Conservation (phyloP, 2,888 invertebrate species). For the Eumacrocentrus americanus region DNA sequence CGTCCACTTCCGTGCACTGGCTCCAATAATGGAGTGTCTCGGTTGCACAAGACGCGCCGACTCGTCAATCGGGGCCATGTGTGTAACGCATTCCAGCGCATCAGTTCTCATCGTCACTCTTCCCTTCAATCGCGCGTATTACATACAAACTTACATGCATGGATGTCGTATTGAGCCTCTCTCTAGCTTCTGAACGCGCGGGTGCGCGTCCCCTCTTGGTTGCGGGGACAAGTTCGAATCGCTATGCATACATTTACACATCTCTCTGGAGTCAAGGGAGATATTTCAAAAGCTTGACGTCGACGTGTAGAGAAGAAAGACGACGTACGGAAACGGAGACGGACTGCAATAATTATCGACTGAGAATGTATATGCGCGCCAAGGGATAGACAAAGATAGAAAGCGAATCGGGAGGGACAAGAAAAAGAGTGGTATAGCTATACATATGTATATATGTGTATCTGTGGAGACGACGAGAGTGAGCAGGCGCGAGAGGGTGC, state of each 20-base stretch:
- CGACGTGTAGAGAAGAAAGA: constrained; percentile 16
- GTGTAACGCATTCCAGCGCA: constrained; percentile 23
- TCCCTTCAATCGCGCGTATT: constrained; percentile 10
- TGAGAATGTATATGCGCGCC: constrained; percentile 33
- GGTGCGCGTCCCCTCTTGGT: constrained; percentile 4
- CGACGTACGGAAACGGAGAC: constrained; percentile 40
- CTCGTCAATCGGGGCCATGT: constrained; percentile 7
- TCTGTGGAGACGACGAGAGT: constrained; percentile 3
- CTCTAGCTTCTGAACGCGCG: background rate
- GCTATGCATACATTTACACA: constrained; percentile 27
- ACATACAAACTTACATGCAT: constrained; percentile 13
- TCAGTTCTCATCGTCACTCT: constrained; percentile 12
- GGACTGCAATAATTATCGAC: constrained; percentile 56
- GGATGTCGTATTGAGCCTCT: constrained; percentile 17
- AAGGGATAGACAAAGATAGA: constrained; percentile 34
- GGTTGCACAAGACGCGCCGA: constrained; percentile 10
- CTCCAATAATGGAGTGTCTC: constrained; percentile 14
- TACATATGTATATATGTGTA: background rate
- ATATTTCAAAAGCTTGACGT: constrained; percentile 22
- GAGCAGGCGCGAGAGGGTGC: constrained; percentile 25
- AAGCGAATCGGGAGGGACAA: constrained; percentile 22
- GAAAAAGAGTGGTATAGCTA: background rate
- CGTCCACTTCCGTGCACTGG: constrained; percentile 36
- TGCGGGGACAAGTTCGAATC: background rate
- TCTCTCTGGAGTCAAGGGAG: constrained; percentile 21